Conservation (phyloP, 2,888 invertebrate species). For the Bembecia ichneumoniformis region DNA sequence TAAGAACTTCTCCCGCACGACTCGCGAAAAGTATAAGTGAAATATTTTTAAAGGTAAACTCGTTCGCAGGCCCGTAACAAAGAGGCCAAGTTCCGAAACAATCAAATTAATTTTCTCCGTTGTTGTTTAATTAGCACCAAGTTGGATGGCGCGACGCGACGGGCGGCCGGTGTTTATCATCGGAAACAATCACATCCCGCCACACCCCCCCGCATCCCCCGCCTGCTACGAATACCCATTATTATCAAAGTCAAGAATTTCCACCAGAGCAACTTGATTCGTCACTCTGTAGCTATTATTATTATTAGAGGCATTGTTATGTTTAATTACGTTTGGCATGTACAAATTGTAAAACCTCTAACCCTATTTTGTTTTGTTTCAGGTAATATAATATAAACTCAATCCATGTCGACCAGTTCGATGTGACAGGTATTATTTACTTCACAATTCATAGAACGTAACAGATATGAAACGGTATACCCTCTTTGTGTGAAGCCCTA, state of each 20-base stretch:
- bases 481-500: conserved; percentile 55
- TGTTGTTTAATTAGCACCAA: conserved; percentile 70
- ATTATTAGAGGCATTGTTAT: conserved; percentile 61
- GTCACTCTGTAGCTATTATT: conserved; percentile 61
- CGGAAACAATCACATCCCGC: conserved; percentile 60
- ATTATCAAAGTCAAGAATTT: conserved; percentile 67
- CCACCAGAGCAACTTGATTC: conserved; percentile 64
- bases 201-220: conserved; percentile 16
- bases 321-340: conserved; percentile 51
- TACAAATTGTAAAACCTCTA: conserved; percentile 52
- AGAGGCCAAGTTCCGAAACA: conserved; percentile 65
- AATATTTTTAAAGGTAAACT: conserved; percentile 57
- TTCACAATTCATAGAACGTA: conserved; percentile 15
- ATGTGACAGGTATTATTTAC: neutral
- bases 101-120: conserved; percentile 70
- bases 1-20: conserved; percentile 27
- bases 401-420: neutral
- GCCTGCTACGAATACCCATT: conserved; percentile 47
- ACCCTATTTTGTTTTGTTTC: conserved; percentile 59
- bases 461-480: conserved; percentile 62
- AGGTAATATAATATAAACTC: conserved; percentile 34
- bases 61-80: conserved; percentile 49
- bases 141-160: conserved; percentile 61
- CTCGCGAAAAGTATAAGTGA: conserved; percentile 33
- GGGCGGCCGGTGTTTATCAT: conserved; percentile 69